phyloP scores from a whole-genome alignment of 2,888 invertebrate species.

The Cotesia congregata region DNA sequence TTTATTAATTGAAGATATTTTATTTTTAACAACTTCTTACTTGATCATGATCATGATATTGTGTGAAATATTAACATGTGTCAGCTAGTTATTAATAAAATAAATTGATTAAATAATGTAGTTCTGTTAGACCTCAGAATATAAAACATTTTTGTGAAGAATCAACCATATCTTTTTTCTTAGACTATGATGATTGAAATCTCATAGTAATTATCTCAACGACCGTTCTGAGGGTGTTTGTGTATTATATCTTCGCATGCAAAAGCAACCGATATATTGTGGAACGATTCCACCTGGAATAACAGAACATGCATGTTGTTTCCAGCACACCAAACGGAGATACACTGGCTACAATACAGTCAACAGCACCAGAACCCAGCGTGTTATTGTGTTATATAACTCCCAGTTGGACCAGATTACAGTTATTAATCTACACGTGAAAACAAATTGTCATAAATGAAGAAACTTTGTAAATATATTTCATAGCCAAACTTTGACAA shows the following conservation, averaged over 20 bases:
- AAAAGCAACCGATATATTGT: conserved; percentile 10
- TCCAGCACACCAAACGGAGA: conserved; percentile 11
- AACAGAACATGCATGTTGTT: conserved; percentile 12
- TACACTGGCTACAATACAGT: background rate
- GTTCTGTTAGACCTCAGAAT: background rate
- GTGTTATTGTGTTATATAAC: background rate
- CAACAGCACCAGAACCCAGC: no score
- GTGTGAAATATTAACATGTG: no score
- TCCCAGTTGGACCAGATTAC: conserved; percentile 19
- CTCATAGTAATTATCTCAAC: conserved; percentile 28
- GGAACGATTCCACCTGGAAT: conserved; percentile 16
- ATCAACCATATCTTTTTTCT: background rate
- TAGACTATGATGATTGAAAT: conserved; percentile 6
- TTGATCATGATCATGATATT: no score
- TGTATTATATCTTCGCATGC: background rate
- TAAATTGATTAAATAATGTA: no score
- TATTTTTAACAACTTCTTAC: no score
- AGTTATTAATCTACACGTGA: conserved; percentile 23
- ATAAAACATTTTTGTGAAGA: background rate
- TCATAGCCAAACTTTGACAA: conserved; percentile 3
- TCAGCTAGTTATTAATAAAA: no score
- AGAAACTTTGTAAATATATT: conserved; percentile 12
- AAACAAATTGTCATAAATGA: conserved; percentile 20
- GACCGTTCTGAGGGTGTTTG: conserved; percentile 21
- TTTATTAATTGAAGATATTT: no score